These are phyloP conservation scores for Lophius piscatorius DNA, from an alignment of 2,113 vertebrate species.

Conservation along the genomic window DNA sequence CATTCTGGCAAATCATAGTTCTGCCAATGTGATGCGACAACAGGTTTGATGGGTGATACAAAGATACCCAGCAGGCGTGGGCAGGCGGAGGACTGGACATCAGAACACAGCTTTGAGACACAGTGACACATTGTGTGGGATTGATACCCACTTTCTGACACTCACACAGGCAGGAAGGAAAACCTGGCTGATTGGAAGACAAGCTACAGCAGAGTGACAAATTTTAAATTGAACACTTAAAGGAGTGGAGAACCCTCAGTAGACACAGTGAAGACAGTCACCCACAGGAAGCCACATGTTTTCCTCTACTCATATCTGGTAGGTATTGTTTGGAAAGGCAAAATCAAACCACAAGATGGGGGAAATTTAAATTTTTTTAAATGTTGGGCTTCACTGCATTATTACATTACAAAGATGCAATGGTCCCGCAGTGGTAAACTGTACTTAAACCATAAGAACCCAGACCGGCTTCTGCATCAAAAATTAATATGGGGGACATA, in stretches of 20 bases:
- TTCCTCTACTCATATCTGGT: background rate
- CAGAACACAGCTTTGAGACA: conserved; percentile 63
- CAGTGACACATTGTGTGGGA: conserved; percentile 37
- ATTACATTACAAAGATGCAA: background rate
- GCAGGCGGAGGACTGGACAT: conserved; percentile 44
- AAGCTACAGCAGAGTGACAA: background rate
- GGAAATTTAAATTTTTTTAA: background rate
- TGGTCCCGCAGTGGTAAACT: too few species aligned
- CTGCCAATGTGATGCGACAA: conserved; percentile 52
- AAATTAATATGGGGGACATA: too few species aligned
- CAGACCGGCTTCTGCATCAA: too few species aligned
- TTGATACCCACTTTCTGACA: conserved; percentile 19
- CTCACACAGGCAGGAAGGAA: conserved; percentile 4
- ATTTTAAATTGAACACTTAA: conserved; percentile 1
- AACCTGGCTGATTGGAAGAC: background rate
- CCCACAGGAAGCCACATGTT: background rate
- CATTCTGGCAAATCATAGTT: conserved; percentile 33
- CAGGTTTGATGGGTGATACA: conserved; percentile 57
- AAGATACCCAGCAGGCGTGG: conserved; percentile 56
- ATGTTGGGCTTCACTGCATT: too few species aligned
- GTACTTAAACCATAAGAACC: too few species aligned
- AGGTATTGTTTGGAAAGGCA: too few species aligned
- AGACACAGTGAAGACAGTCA: background rate
- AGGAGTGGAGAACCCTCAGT: too few species aligned
- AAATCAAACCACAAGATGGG: too few species aligned